Base-by-base conservation (phyloP, 2,113 vertebrate genomes). In the Mastomys natalensis region DNA sequence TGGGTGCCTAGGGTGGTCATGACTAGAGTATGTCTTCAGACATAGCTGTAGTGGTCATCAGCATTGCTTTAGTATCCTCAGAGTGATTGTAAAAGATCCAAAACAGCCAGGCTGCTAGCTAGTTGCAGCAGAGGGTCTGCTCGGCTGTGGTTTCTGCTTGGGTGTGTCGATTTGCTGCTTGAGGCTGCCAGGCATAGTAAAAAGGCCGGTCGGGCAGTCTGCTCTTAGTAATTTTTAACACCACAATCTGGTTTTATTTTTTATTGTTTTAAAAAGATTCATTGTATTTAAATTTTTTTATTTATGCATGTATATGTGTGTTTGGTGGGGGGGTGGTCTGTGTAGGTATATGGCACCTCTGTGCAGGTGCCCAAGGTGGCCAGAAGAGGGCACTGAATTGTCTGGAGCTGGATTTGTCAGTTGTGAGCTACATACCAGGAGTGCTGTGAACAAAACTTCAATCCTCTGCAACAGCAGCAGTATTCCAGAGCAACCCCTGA, bases 171-270 rank as follows among this genome's bases (percentile, higher is more conserved):
- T 88, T 88, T 29, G 17, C 53, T 31, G 53, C 51, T 74, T 43
- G 58, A 22, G 29, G 26, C 26, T 40, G n/a, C 87, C 68, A 88
- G 48, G 15, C 48, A 73, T 55, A 58, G 10, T n/a, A 58, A 31
- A 58, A 58, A 29, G 37, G 48, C 37, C 22, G 29, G 87, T 40
- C 51, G 7, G 37, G 15, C 37, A 29, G 87, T 40, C 64, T 87
- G 45, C 40, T 60, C 72, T 74, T 76, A n/a, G 34, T 74, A 45
- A 58, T 60, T 74, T 43, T 31, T 7, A 60, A 77, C 24, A 60
- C 31, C 19, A 85, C 43, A 48, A 48, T 82, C 19, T 76, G 74
- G 86, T 88, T 95, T 96, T 19, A 43, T 17, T 84, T 84, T 84
- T 84, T 62, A 31, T 31, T 84, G 78, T 62, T 64, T 64, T 19